These are phyloP conservation scores for Sardinella longiceps DNA, from an alignment of 2,797 vertebrate genomes.

Conservation along the genomic window DNA sequence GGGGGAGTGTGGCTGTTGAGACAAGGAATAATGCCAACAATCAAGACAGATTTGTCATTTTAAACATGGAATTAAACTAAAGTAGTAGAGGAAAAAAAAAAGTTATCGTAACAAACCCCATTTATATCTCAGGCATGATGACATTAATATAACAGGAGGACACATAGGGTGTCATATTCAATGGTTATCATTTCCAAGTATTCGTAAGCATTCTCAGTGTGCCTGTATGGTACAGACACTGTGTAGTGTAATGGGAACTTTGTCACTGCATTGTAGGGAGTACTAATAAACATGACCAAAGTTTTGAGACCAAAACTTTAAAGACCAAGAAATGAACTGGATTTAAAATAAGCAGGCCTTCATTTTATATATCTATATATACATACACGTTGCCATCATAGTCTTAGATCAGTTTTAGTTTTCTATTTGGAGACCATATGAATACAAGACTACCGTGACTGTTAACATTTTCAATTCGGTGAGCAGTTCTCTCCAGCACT, in stretches of 20 bases:
- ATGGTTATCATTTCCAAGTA: slow-evolving; percentile 14
- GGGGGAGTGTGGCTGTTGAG: neutral
- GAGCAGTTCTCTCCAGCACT: slow-evolving; percentile 21
- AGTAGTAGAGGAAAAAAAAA: slow-evolving; percentile 5
- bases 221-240: slow-evolving; percentile 17
- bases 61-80: slow-evolving; percentile 20
- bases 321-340: slow-evolving; percentile 50
- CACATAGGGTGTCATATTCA: neutral
- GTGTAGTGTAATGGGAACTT: slow-evolving; percentile 13
- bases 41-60: slow-evolving; percentile 27
- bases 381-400: neutral
- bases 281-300: slow-evolving; percentile 64
- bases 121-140: slow-evolving; percentile 57
- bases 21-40: slow-evolving; percentile 20
- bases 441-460: neutral
- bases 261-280: slow-evolving; percentile 21
- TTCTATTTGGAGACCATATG: neutral
- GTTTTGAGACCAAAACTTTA: slow-evolving; percentile 71
- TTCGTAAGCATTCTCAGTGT: neutral
- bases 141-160: slow-evolving; percentile 35
- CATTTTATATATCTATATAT: neutral
- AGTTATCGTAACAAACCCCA: slow-evolving; percentile 16
- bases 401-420: neutral
- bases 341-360: slow-evolving; percentile 15
- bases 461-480: slow-evolving; percentile 5